A percentile compares a stretch with the other conserved stretches of the same genome.
Evolutionary conservation across 2,888 invertebrate species (phyloP).

Genomic region (Drosophila glabriapex): DNA sequence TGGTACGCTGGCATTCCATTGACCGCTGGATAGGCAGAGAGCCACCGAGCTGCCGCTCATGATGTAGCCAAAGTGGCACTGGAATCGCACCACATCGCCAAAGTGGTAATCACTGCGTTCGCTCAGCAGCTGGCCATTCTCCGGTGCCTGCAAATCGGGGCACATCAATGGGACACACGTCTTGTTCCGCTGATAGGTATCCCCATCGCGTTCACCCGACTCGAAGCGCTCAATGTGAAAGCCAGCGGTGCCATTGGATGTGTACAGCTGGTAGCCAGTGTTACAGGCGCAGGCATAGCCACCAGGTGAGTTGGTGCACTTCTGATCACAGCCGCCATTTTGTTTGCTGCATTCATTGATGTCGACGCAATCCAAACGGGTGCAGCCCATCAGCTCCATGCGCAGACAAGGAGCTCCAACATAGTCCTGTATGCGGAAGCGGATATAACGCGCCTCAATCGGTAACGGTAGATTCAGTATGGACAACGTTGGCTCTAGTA

Average conservation of each 20-base stretch:
- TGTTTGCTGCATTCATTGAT: constrained; percentile 94
- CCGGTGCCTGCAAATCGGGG: constrained; percentile 90
- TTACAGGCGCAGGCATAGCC: constrained; percentile 95
- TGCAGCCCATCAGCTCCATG: constrained; percentile 96
- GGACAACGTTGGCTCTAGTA: constrained; percentile 95
- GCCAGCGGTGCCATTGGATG: constrained; percentile 95
- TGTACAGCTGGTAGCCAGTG: constrained; percentile 95
- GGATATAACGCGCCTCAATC: constrained; percentile 95
- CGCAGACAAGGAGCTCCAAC: constrained; percentile 95
- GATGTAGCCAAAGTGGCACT: constrained; percentile 97
- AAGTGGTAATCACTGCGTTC: constrained; percentile 94
- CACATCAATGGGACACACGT: constrained; percentile 98
- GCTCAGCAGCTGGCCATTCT: constrained; percentile 93
- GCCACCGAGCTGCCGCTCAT: constrained; percentile 95
- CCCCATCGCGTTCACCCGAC: constrained; percentile 94
- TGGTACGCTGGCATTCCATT: constrained; percentile 97
- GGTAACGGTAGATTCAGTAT: constrained; percentile 95
- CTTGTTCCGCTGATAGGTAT: constrained; percentile 95
- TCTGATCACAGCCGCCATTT: constrained; percentile 97
- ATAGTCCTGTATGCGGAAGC: constrained; percentile 94
- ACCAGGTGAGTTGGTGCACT: constrained; percentile 95
- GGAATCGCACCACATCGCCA: constrained; percentile 95
- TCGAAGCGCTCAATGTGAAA: constrained; percentile 92
- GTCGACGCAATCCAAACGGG: constrained; percentile 94
- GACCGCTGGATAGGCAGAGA: constrained; percentile 94